Evolutionary conservation across 2,888 invertebrate genomes (phyloP), one percentile per base, ranked within the genome.

Genomic region (Listrodromus nycthemerus): DNA sequence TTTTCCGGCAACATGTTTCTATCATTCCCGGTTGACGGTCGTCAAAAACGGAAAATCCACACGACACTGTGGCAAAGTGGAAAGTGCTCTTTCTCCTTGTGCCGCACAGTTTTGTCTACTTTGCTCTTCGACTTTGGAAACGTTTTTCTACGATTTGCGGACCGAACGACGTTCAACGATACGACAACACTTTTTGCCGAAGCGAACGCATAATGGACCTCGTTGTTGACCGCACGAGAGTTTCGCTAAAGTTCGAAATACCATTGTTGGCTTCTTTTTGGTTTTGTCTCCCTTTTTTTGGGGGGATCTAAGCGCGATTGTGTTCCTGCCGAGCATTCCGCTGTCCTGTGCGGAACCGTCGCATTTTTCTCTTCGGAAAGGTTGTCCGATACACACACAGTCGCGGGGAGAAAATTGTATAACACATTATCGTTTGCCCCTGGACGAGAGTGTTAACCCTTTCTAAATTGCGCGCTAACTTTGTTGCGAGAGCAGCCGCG

Each of bases 311-410:
- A 89, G 87, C 86, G 85, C 83, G 87, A 89, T 89, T 88, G 89
- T 88, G 88, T 90, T 91, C 88, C 88, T 82, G 82, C 82, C 82
- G 70, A 82, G 82, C 87, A 82, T 87, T 86, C 78, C 61, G 61
- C 80, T 41, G 50, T 61, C 69, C 24, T 63, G 67, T 55, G 55
- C 41, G 27, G 50, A 63, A 52, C 1, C 37, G 33, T 48, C 52
- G 52, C 78, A 69, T 63, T 48, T 21, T 50, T 37, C 67, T 67
- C 50, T 41, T 61, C 21, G 71, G 66, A 65, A 73, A 27, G 58
- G n/a, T 67, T 13, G 55, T 76, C 19, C 48, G 65, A 21, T 52
- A 37, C 61, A 10, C 21, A 74, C 63, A 41, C 82, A 8, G 0
- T 37, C 37, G 37, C 5, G 69, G 63, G 74, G 73, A 69, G 30